A percentile compares a stretch with the other conserved stretches of the same genome.
Conservation (phyloP, 2,797 vertebrate genomes). For the Pangasius sanitwongsei region DNA sequence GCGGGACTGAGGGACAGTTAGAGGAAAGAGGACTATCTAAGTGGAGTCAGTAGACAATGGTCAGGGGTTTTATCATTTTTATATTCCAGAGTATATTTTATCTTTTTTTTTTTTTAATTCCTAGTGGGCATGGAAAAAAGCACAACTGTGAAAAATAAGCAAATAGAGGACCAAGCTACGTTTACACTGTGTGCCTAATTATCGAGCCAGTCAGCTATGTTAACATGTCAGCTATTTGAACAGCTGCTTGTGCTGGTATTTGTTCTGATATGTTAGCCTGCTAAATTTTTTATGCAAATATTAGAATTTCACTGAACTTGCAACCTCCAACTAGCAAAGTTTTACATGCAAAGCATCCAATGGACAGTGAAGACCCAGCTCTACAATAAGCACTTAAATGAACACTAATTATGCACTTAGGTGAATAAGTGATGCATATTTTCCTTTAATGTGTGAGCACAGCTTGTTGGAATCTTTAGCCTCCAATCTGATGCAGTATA, state of each 20-base stretch:
- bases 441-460: constrained; percentile 3
- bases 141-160: not conserved
- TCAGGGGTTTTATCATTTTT: not conserved
- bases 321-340: not conserved
- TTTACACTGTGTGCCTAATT: constrained; percentile 19
- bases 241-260: constrained; percentile 24
- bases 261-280: not conserved
- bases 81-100: not conserved
- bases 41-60: not conserved
- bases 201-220: constrained; percentile 6
- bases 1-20: not conserved
- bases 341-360: not conserved
- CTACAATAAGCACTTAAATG: not conserved
- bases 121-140: not conserved
- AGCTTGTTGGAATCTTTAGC: not conserved
- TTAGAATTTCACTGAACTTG: not conserved
- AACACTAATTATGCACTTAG: not conserved
- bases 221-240: constrained; percentile 18
- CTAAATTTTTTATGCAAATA: not conserved
- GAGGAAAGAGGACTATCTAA: not conserved
- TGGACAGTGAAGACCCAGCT: not conserved
- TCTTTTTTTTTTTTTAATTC: too few species aligned
- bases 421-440: not conserved
- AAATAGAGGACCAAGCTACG: not conserved
- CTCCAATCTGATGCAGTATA: not conserved